Evolutionary conservation across 35 echinoderm and acorn worm genomes (phyloP).

Genomic region (Apostichopus californicus): DNA sequence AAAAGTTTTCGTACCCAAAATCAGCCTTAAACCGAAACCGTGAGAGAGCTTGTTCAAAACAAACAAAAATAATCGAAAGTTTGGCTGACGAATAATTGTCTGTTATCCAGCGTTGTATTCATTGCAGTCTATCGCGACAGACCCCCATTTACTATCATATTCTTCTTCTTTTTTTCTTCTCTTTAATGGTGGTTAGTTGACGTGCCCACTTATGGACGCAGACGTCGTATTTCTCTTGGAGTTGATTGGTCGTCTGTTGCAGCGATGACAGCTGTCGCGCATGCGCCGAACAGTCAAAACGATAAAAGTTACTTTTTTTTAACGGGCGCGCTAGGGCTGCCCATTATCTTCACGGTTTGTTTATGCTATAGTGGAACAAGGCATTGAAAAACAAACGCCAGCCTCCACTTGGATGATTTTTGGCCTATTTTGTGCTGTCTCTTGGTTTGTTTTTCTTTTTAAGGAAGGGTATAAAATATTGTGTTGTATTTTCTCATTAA

Average conservation of each 20-base stretch:
- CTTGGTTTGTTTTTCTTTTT: too few relatives aligned
- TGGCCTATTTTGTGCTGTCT: too few relatives aligned
- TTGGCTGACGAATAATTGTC: not conserved
- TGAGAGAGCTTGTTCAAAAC: not conserved
- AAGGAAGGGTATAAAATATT: too few relatives aligned
- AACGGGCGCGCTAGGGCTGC: not conserved
- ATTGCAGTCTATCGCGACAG: not conserved
- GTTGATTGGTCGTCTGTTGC: constrained; percentile 33
- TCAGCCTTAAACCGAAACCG: not conserved
- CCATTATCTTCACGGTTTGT: constrained; percentile 44
- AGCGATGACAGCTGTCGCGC: constrained; percentile 46
- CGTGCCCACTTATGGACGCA: constrained; percentile 45
- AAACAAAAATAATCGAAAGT: constrained; percentile 14
- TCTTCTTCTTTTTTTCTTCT: not conserved
- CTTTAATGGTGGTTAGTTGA: constrained; percentile 32
- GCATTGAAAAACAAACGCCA: not conserved
- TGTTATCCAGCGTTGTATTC: not conserved
- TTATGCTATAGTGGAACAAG: constrained; percentile 19
- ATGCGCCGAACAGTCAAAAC: not conserved
- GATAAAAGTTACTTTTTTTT: constrained; percentile 32
- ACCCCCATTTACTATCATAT: constrained; percentile 17
- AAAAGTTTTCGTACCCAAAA: not conserved
- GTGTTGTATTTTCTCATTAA: too few relatives aligned
- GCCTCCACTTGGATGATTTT: too few relatives aligned
- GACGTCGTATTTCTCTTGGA: constrained; percentile 7